These are phyloP conservation scores for Geodia barretti DNA, from an alignment of 37 sponge, comb jelly and placozoan species.

Conservation along the genomic window DNA sequence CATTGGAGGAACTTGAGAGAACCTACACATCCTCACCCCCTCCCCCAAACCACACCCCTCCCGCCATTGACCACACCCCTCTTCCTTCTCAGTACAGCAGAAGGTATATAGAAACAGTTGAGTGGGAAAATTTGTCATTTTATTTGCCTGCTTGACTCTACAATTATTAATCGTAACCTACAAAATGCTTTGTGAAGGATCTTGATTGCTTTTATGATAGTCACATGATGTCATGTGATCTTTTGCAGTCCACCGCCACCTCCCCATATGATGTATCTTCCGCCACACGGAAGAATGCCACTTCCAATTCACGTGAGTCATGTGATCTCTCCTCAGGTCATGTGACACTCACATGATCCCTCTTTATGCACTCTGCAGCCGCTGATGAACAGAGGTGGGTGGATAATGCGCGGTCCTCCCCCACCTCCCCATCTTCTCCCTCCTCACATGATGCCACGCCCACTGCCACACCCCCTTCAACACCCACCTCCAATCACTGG, in stretches of 20 bases:
- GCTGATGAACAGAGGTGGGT: not conserved
- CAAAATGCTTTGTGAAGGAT: no score
- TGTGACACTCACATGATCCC: not conserved
- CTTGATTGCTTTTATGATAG: not conserved
- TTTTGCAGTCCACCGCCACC: not conserved
- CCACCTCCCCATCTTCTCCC: slow-evolving; percentile 1
- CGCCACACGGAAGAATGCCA: not conserved
- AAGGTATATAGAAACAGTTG: no score
- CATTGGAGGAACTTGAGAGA: slow-evolving; percentile 51
- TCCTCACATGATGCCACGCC: not conserved
- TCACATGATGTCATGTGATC: slow-evolving; percentile 1
- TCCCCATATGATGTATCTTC: slow-evolving; percentile 3
- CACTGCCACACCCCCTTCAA: not conserved
- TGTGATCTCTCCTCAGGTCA: not conserved
- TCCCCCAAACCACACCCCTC: not conserved
- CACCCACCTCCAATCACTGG: slow-evolving; percentile 15
- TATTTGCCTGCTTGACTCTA: no score
- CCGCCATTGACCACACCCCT: not conserved
- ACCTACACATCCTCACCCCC: slow-evolving; percentile 8
- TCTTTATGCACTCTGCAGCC: not conserved
- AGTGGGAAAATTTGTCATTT: no score
- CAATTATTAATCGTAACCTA: no score
- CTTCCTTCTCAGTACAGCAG: not conserved
- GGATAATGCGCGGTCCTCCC: not conserved
- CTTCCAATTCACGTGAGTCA: not conserved